Percentiles rank a stretch among this genome's conserved stretches.
phyloP scores from a whole-genome alignment of 1,140 invertebrate species.

The Drosophila cardini region DNA sequence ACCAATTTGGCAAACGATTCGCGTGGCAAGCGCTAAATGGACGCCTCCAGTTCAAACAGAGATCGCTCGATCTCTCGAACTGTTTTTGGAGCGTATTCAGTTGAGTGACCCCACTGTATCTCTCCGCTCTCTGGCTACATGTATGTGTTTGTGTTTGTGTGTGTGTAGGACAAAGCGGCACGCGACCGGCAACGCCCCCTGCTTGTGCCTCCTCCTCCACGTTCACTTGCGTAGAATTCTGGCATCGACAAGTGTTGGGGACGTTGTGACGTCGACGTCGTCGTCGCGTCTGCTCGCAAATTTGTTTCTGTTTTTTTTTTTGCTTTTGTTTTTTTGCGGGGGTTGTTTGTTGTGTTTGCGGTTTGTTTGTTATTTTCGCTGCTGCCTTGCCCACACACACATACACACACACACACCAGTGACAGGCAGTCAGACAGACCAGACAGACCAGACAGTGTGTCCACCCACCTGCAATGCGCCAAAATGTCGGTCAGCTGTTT shows the following conservation, averaged over 20 bases:
- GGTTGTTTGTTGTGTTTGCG: conserved; percentile 54
- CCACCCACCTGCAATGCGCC: conserved; percentile 62
- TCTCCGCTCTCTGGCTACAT: neutral
- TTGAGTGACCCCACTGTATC: conserved; percentile 63
- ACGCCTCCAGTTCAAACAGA: conserved; percentile 54
- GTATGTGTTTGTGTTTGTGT: conserved; percentile 2
- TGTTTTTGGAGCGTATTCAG: conserved; percentile 71
- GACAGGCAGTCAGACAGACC: neutral
- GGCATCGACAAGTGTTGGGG: conserved; percentile 72
- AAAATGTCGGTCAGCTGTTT: conserved; percentile 71
- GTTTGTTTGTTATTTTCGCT: conserved; percentile 45
- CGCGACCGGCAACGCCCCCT: conserved; percentile 58
- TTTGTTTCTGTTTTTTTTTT: neutral
- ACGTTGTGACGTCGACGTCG: conserved; percentile 55
- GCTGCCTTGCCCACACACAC: conserved; percentile 46
- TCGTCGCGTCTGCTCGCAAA: conserved; percentile 68
- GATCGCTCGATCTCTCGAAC: conserved; percentile 32
- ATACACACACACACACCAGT: conserved; percentile 26
- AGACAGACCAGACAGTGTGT: conserved; percentile 29
- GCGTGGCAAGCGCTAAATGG: conserved; percentile 48
- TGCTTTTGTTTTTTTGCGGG: conserved; percentile 50
- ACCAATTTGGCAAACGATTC: conserved; percentile 52
- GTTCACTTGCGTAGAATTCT: conserved; percentile 42
- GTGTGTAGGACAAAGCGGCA: conserved; percentile 75
- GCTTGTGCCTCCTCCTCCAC: conserved; percentile 6